A percentile compares a stretch with the other conserved stretches of the same genome.
phyloP scores from a whole-genome alignment of 2,888 invertebrate genomes.

The Diloba caeruleocephala region DNA sequence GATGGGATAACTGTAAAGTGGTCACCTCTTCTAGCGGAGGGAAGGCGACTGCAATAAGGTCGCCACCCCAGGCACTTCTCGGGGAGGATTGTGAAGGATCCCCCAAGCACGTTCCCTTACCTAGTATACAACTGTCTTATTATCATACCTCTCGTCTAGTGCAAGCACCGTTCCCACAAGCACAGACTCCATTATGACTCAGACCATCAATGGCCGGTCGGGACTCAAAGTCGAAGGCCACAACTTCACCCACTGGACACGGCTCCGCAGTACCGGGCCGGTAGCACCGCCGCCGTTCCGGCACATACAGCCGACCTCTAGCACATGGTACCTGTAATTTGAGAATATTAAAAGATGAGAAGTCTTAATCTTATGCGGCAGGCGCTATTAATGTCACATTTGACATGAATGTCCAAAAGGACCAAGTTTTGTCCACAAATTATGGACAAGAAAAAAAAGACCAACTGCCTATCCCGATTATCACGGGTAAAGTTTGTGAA shows the following conservation, averaged over 20 bases:
- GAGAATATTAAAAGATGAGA: neutral
- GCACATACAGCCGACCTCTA: constrained; percentile 93
- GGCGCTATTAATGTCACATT: no score
- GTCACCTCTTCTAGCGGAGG: no score
- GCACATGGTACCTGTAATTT: constrained; percentile 91
- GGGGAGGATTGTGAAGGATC: no score
- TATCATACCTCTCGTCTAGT: constrained; percentile 68
- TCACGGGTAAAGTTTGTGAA: no score
- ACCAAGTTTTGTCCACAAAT: no score
- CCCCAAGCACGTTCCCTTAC: no score
- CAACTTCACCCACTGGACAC: constrained; percentile 92
- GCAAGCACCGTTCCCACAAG: constrained; percentile 91
- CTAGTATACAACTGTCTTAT: constrained; percentile 4
- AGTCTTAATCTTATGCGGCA: neutral
- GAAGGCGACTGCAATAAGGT: no score
- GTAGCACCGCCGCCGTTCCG: constrained; percentile 92
- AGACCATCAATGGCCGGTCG: constrained; percentile 94
- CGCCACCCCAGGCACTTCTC: no score
- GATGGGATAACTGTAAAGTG: no score
- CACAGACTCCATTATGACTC: constrained; percentile 95
- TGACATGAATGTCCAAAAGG: no score
- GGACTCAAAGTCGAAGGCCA: constrained; percentile 94
- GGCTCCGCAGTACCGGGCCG: constrained; percentile 94
- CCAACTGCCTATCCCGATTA: no score
- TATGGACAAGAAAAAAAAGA: no score